Base-by-base conservation (phyloP, 2,113 vertebrate species). In the Smithornis capensis region DNA sequence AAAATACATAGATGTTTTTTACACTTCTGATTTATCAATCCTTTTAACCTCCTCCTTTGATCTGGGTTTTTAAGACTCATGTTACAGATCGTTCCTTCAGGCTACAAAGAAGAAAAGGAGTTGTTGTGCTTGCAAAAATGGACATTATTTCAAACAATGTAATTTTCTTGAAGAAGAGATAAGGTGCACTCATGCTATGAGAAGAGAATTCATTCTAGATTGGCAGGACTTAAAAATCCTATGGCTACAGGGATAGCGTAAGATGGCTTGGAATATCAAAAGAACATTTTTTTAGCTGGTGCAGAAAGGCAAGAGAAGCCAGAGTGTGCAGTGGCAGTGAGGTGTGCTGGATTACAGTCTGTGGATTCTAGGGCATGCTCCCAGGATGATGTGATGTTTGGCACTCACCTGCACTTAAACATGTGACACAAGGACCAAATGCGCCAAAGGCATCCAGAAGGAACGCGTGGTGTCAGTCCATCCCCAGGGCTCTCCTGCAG, bases 381-480 rank as follows among this genome's bases (percentile, higher is more conserved):
- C 76, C 91, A 87, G 53, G 49, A 19, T 87, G 93, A 85, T 1
- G 59, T 59, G 81, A n/a, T 87, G 40, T 12, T 95, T 87, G 95
- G 91, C 91, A 57, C 21, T 71, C 3, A 2, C 69, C 86, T 74
- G 44, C 19, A 8, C 1, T 84, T 47, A 42, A 59, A 42, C 50
- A 17, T 6, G 3, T 7, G 56, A 24, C n/a, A 8, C 1, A 25
- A 65, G 56, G 74, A 40, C 74, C 78, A 35, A 56, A 52, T 22
- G 42, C 3, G 0, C 77, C 84, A 47, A 37, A 59, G 63, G 42
- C 82, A 4, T 35, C 63, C 42, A 44, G 55, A 37, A 62, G 42
- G 33, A 18, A 1, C 0, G 2, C 0, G 1, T 15, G 47, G 16
- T 1, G 1, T 33, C 71, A 4, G 5, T 28, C 38, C 47, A 7